Evolutionary conservation across 2,888 invertebrate genomes (phyloP).

Genomic region (Chalcis sispes): DNA sequence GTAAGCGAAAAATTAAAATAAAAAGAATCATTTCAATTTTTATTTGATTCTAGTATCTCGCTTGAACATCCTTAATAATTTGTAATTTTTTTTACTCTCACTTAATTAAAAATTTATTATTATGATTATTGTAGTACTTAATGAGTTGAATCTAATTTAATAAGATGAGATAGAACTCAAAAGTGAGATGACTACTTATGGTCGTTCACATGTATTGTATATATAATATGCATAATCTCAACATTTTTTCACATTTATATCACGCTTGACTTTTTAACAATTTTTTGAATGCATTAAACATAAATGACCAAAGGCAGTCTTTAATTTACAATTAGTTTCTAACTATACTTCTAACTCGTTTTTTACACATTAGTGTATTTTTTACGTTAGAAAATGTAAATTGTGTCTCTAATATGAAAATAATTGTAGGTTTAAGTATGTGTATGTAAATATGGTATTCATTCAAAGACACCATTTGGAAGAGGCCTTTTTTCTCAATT

Average conservation of each 20-base stretch:
- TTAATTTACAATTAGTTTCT: constrained; percentile 45
- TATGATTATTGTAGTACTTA: constrained; percentile 33
- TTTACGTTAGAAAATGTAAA: constrained; percentile 55
- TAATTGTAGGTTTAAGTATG: constrained; percentile 56
- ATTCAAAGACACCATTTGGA: constrained; percentile 40
- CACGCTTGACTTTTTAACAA: constrained; percentile 31
- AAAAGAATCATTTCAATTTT: too few species aligned
- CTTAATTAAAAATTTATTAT: constrained; percentile 27
- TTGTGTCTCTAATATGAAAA: constrained; percentile 52
- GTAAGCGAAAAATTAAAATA: too few species aligned
- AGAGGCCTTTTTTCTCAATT: constrained; percentile 44
- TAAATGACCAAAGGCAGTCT: constrained; percentile 51
- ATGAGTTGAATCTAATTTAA: constrained; percentile 32
- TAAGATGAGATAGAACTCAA: constrained; percentile 43
- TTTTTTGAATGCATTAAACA: constrained; percentile 45
- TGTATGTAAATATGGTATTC: constrained; percentile 55
- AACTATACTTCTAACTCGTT: constrained; percentile 39
- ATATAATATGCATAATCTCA: constrained; percentile 41
- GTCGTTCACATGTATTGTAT: constrained; percentile 26
- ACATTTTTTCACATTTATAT: constrained; percentile 13
- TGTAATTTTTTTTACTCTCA: constrained; percentile 24
- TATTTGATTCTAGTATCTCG: too few species aligned
- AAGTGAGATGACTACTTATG: constrained; percentile 17
- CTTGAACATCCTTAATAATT: constrained; percentile 23
- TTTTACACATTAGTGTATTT: constrained; percentile 32